Evolutionary conservation across 2,888 invertebrate genomes (phyloP).

Genomic region (Pseudococcus jackbeardsleyi): DNA sequence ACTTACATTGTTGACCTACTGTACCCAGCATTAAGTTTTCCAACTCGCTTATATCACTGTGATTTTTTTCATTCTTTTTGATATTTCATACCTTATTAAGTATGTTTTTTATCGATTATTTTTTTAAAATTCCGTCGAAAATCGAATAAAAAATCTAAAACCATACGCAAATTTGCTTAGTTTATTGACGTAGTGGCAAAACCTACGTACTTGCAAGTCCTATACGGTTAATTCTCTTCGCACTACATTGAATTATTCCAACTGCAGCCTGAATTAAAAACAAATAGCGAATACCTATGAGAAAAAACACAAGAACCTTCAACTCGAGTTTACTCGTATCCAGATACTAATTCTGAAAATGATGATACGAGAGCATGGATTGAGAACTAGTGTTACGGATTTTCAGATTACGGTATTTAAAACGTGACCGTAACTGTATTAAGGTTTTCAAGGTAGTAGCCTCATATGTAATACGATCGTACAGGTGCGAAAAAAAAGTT

Average conservation of each 20-base stretch:
- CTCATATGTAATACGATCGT: background rate
- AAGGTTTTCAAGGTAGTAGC: constrained; percentile 33
- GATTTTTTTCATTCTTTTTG: background rate
- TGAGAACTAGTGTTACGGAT: constrained; percentile 36
- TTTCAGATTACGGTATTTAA: constrained; percentile 60
- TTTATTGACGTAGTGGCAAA: too few species aligned
- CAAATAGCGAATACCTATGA: background rate
- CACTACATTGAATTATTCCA: background rate
- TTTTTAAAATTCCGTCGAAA: too few species aligned
- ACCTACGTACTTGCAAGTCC: too few species aligned
- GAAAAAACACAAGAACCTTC: constrained; percentile 20
- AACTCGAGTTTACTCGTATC: constrained; percentile 9
- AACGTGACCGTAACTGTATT: constrained; percentile 60
- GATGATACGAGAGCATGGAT: background rate
- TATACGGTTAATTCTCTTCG: too few species aligned
- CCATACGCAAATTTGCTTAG: too few species aligned
- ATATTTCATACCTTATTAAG: background rate
- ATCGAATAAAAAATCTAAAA: too few species aligned
- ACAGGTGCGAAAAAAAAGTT: background rate
- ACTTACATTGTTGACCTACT: background rate
- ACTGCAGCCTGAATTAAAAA: background rate
- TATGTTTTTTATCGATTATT: too few species aligned
- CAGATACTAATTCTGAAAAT: background rate
- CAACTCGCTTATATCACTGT: too few species aligned
- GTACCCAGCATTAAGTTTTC: background rate